phyloP scores from a whole-genome alignment of 1,140 invertebrate species.

The Zaprionus tsacasi region DNA sequence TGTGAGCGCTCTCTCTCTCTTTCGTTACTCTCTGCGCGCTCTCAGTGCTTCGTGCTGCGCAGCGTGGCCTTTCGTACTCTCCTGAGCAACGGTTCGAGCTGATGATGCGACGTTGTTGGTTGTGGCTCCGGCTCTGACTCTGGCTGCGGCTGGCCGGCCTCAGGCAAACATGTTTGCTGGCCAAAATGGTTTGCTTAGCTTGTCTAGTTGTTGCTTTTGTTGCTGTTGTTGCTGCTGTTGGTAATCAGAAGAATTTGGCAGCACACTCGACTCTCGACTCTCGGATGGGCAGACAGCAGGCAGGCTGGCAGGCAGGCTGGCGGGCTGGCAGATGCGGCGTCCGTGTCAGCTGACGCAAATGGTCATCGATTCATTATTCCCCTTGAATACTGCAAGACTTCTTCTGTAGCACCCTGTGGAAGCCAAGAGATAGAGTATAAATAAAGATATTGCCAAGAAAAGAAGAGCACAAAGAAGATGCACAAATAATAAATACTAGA shows the following conservation, averaged over 20 bases:
- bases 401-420: slow-evolving; percentile 34
- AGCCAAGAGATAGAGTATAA: slow-evolving; percentile 32
- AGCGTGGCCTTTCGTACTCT: slow-evolving; percentile 43
- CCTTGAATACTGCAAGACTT: slow-evolving; percentile 69
- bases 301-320: slow-evolving; percentile 57
- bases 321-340: slow-evolving; percentile 65
- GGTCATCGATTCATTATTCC: slow-evolving; percentile 77
- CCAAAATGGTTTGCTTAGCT: slow-evolving; percentile 41
- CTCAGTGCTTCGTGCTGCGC: slow-evolving; percentile 56
- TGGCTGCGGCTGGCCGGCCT: slow-evolving; percentile 33
- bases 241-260: slow-evolving; percentile 43
- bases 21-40: slow-evolving; percentile 31
- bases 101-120: slow-evolving; percentile 36
- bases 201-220: slow-evolving; percentile 26
- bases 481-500: too few relatives aligned
- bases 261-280: slow-evolving; percentile 41
- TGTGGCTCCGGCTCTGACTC: slow-evolving; percentile 8
- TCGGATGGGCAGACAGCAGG: slow-evolving; percentile 55
- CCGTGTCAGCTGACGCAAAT: slow-evolving; percentile 69
- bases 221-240: slow-evolving; percentile 42
- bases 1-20: slow-evolving; percentile 13
- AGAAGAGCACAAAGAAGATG: too few relatives aligned
- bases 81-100: slow-evolving; percentile 40
- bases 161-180: slow-evolving; percentile 56
- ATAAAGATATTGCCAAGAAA: neutral